Percentiles rank a stretch among this genome's conserved stretches.
Evolutionary conservation across 2,797 vertebrate genomes (phyloP).

Genomic region (Parambassis ranga): DNA sequence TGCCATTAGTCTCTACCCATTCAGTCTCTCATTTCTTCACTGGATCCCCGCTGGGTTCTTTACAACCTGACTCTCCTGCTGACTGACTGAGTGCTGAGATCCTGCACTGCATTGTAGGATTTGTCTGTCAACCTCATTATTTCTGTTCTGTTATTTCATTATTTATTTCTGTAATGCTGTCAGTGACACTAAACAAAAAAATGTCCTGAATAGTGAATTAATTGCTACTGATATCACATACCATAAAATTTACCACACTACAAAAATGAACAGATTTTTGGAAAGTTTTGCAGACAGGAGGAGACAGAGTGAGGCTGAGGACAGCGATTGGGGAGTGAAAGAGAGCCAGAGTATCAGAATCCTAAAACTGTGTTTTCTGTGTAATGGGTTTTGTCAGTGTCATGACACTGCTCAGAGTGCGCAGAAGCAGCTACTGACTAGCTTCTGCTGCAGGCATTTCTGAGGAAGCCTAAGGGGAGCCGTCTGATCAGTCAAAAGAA

Average conservation of each 20-base stretch:
- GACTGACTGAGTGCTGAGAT: slow-evolving; percentile 32
- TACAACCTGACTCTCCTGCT: slow-evolving; percentile 31
- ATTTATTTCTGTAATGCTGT: background rate
- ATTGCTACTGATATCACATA: background rate
- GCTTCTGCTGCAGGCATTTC: slow-evolving; percentile 63
- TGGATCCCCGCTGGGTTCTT: slow-evolving; percentile 38
- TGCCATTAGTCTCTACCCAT: slow-evolving; percentile 50
- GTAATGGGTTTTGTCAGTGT: slow-evolving; percentile 52
- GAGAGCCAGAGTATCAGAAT: slow-evolving; percentile 36
- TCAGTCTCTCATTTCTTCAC: slow-evolving; percentile 27
- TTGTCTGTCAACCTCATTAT: background rate
- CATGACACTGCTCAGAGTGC: slow-evolving; percentile 33
- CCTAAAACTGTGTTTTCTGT: slow-evolving; percentile 41
- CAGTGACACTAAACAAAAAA: background rate
- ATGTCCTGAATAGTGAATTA: background rate
- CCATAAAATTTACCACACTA: background rate
- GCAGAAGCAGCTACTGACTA: slow-evolving; percentile 39
- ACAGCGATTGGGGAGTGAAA: slow-evolving; percentile 22
- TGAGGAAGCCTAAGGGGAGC: slow-evolving; percentile 56
- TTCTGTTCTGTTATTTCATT: too few species aligned
- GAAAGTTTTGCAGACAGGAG: background rate
- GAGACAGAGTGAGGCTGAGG: slow-evolving; percentile 11
- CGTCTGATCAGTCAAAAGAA: slow-evolving; percentile 49
- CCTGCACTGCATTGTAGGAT: slow-evolving; percentile 1
- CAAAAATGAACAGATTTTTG: background rate